These are phyloP conservation scores for Hypercompe scribonia DNA, from an alignment of 2,888 invertebrate genomes.

Conservation along the genomic window DNA sequence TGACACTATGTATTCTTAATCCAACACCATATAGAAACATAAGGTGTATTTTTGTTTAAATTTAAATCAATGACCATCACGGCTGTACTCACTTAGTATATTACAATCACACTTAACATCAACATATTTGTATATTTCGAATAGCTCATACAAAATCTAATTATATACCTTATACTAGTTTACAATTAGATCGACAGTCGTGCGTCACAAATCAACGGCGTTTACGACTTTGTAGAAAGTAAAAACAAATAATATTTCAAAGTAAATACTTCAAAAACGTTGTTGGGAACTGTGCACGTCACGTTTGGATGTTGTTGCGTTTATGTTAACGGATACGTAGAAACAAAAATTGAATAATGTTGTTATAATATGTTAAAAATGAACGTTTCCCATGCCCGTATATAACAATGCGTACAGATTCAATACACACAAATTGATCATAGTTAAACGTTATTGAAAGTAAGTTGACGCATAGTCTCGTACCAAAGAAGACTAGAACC, in stretches of 20 bases:
- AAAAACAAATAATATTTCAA: constrained; percentile 52
- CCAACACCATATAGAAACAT: too few relatives aligned
- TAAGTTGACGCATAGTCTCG: not conserved
- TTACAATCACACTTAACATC: constrained; percentile 56
- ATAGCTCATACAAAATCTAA: constrained; percentile 84
- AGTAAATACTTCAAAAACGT: constrained; percentile 78
- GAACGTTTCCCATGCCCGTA: not conserved
- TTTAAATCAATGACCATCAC: constrained; percentile 37
- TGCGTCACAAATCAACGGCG: constrained; percentile 55
- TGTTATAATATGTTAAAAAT: not conserved
- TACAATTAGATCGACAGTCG: constrained; percentile 74
- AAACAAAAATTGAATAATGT: not conserved
- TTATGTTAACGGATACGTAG: constrained; percentile 17
- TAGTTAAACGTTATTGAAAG: not conserved
- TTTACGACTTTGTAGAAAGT: constrained; percentile 43
- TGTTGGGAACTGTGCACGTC: constrained; percentile 31
- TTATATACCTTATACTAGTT: constrained; percentile 67
- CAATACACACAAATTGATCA: not conserved
- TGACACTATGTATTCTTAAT: too few relatives aligned
- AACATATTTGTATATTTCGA: constrained; percentile 76
- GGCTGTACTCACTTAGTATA: constrained; percentile 32
- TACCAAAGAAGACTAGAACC: not conserved
- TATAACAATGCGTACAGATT: too few relatives aligned
- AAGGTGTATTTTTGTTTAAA: too few relatives aligned
- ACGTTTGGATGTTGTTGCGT: constrained; percentile 21